phyloP scores from a whole-genome alignment of 2,113 vertebrate genomes.

The Cygnus atratus region DNA sequence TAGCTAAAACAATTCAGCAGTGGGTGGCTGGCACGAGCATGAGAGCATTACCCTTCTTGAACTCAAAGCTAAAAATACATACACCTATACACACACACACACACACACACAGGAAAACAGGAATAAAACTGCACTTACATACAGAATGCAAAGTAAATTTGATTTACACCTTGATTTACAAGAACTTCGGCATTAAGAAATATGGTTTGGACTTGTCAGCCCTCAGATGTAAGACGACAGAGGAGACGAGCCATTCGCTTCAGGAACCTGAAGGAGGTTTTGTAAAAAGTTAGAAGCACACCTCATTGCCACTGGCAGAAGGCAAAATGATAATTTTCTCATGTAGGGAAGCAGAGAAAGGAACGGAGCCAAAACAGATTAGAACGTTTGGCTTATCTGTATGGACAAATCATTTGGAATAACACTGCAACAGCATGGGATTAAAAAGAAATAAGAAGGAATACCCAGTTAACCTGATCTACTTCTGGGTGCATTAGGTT shows the following conservation, averaged over 20 bases:
- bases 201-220: neutral
- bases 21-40: neutral
- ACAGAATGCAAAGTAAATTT: neutral
- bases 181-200: neutral
- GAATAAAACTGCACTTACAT: neutral
- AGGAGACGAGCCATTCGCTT: neutral
- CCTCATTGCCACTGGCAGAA: neutral
- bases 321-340: neutral
- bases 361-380: neutral
- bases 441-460: too few relatives aligned
- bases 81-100: too few relatives aligned
- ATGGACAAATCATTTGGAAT: neutral
- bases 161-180: neutral
- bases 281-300: neutral
- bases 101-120: neutral
- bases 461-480: neutral
- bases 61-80: neutral
- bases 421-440: neutral
- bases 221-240: neutral
- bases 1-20: neutral
- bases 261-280: neutral
- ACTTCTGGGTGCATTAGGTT: neutral
- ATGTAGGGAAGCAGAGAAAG: neutral
- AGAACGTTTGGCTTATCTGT: neutral
- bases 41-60: neutral